Base-by-base conservation (phyloP, 2,888 invertebrate species). In the Drosophila subquinaria region DNA sequence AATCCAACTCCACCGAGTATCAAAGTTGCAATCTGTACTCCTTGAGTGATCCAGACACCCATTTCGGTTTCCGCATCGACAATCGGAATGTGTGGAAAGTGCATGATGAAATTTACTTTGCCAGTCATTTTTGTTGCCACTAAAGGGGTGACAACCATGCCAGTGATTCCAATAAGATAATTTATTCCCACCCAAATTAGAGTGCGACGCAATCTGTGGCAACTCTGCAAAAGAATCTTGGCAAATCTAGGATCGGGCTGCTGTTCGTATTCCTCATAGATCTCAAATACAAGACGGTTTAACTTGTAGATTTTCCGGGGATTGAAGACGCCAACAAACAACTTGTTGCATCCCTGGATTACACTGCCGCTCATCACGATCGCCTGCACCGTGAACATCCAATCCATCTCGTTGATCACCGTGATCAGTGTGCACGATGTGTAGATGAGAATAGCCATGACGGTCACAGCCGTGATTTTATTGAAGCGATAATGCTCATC, bases 351-450 rank as follows among this genome's bases (percentile, higher is more conserved):
- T 2, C 76, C 87, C n/a, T 88, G 88, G 0, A 82, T 0, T 0
- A 76, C 83, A 17, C 78, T 80, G 42, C 87, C 82, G 36, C 75
- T 27, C 77, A 79, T 87, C 27, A 76, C 75, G 0, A 55, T 57
- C 0, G 80, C 81, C 51, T 82, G 73, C 13, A 88, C 38, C 30
- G 73, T 4, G 10, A 73, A 73, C 40, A 70, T 78, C 78, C 75
- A 81, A 43, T 75, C 48, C 42, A 64, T 68, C 11, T 76, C 57
- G 10, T 53, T 42, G 0, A 57, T 1, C 11, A 83, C 75, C 2
- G 82, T 85, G 6, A 33, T 51, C 0, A 55, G 36, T 1, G 80
- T 77, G 9, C 76, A 82, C 9, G 43, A 20, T 8, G 51, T 47
- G 36, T 85, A 88, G 0, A 45, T 4, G 0, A 47, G 0, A 10